Evolutionary conservation across 2,113 vertebrate species (phyloP).

Genomic region (Xerus inauris): DNA sequence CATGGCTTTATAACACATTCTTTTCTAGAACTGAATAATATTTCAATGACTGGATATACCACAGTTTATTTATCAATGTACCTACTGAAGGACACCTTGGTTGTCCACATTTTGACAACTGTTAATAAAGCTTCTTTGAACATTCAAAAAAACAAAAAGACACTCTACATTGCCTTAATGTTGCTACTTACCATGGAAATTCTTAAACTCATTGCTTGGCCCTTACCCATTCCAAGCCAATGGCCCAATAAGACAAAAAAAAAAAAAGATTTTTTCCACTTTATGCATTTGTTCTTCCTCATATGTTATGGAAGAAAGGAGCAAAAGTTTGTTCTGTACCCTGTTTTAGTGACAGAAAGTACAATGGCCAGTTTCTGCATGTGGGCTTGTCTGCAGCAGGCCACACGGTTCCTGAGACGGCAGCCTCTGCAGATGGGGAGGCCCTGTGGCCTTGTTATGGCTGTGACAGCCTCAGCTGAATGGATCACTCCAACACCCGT

Average conservation of each 20-base stretch:
- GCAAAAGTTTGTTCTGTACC: not conserved
- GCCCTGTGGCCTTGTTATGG: too few relatives aligned
- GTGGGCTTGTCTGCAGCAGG: not conserved
- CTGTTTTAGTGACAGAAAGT: not conserved
- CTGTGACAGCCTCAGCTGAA: not conserved
- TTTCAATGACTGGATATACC: too few relatives aligned
- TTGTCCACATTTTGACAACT: too few relatives aligned
- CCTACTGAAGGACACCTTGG: too few relatives aligned
- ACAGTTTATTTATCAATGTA: too few relatives aligned
- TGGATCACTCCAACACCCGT: rapidly evolving
- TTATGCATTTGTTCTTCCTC: conserved; percentile 23
- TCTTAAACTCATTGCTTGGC: not conserved
- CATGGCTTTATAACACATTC: too few relatives aligned
- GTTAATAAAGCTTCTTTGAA: too few relatives aligned
- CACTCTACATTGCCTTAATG: not conserved
- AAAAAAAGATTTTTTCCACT: not conserved
- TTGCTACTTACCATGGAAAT: not conserved
- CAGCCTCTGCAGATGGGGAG: not conserved
- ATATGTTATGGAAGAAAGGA: conserved; percentile 8
- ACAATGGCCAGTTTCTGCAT: not conserved
- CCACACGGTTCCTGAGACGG: not conserved
- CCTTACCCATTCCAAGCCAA: not conserved
- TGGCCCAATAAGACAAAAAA: not conserved
- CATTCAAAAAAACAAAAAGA: too few relatives aligned
- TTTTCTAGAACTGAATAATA: too few relatives aligned